A percentile compares a stretch with the other conserved stretches of the same genome.
Evolutionary conservation across 2,888 invertebrate genomes (phyloP).

Genomic region (Deilephila elpenor): DNA sequence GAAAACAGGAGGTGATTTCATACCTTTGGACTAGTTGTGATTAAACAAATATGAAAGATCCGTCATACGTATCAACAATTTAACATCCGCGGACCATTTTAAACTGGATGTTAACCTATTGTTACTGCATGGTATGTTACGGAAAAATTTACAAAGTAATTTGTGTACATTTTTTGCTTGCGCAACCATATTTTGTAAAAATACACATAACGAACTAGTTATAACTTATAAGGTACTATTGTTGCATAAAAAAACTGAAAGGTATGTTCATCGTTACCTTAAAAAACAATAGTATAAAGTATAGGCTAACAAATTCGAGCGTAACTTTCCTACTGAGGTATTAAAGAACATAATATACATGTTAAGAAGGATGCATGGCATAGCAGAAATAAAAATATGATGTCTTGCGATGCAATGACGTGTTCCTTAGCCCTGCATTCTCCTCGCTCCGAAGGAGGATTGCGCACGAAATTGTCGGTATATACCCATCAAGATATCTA

Average conservation of each 20-base stretch:
- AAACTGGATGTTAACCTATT: neutral
- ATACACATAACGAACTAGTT: neutral
- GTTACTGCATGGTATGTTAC: neutral
- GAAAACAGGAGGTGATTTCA: conserved; percentile 35
- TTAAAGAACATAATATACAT: no score
- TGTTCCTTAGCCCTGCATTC: no score
- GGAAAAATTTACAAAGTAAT: neutral
- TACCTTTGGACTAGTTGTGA: neutral
- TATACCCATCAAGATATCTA: neutral
- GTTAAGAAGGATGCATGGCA: no score
- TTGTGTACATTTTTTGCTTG: neutral
- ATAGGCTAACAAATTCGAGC: no score
- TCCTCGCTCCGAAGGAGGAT: neutral
- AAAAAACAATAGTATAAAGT: no score
- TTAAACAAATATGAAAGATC: neutral
- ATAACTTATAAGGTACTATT: neutral
- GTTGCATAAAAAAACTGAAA: neutral
- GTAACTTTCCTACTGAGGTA: no score
- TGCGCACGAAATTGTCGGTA: neutral
- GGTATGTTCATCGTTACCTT: no score
- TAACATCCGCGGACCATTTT: neutral
- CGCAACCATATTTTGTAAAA: neutral
- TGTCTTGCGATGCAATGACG: no score
- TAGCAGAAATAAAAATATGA: no score
- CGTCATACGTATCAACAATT: neutral